These are phyloP conservation scores for Spatulosminthurus flaviceps DNA, from an alignment of 2,888 invertebrate genomes.

Conservation along the genomic window DNA sequence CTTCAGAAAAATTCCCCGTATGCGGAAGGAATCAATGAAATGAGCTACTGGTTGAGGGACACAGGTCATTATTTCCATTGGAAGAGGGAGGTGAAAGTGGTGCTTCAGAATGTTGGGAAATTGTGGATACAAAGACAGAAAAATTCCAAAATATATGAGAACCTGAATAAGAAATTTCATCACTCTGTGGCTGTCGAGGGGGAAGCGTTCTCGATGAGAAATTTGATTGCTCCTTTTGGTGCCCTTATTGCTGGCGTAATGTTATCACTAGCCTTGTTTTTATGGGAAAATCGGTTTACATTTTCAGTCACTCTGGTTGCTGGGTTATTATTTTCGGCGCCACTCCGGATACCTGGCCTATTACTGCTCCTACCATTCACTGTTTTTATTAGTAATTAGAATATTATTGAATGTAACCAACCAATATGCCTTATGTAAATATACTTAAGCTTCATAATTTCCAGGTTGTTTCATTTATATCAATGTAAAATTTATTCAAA, in stretches of 20 bases:
- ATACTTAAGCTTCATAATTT: no score
- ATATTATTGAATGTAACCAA: no score
- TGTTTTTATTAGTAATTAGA: no score
- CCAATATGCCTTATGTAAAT: no score
- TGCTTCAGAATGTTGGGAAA: conserved; percentile 8
- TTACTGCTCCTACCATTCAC: no score
- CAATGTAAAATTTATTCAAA: no score
- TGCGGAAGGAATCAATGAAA: conserved; percentile 1
- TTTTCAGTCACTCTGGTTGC: neutral
- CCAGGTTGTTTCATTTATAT: no score
- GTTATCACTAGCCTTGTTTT: neutral
- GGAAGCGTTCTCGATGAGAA: neutral
- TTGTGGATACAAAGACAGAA: neutral
- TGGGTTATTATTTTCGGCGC: neutral
- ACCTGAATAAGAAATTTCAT: neutral
- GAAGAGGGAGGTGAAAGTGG: neutral
- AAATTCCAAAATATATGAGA: neutral
- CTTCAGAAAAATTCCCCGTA: conserved; percentile 25
- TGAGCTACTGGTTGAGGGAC: conserved; percentile 4
- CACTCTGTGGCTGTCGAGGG: neutral
- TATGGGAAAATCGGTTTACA: neutral
- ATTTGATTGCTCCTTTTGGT: conserved; percentile 10
- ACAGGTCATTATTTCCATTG: conserved; percentile 32
- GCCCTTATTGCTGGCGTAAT: neutral
- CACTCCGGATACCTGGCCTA: no score